A percentile compares a stretch with the other conserved stretches of the same genome.
These are phyloP conservation scores for Acholoe squamosa DNA, from an alignment of 2,888 invertebrate species.

Conservation along the genomic window DNA sequence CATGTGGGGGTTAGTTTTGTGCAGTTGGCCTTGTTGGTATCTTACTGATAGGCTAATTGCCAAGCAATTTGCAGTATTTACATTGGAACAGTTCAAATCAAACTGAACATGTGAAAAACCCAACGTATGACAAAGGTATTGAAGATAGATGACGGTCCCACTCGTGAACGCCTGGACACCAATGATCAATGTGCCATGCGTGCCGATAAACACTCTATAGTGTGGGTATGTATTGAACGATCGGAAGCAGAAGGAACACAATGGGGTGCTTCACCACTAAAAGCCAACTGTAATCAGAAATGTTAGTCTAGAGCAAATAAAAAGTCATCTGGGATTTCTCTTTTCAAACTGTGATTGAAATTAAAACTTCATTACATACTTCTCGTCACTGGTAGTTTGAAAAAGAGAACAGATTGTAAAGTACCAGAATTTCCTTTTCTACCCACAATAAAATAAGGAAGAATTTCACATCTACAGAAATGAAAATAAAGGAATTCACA, in stretches of 20 bases:
- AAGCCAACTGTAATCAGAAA: background rate
- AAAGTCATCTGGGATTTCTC: background rate
- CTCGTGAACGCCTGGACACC: slow-evolving; percentile 8
- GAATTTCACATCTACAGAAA: background rate
- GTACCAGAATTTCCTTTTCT: background rate
- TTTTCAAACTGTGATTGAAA: background rate
- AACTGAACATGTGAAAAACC: too few species aligned
- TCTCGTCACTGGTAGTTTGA: slow-evolving; percentile 55
- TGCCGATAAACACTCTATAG: background rate
- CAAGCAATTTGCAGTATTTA: too few species aligned
- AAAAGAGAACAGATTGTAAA: slow-evolving; percentile 44
- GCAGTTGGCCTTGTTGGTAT: too few species aligned
- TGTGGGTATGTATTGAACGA: background rate
- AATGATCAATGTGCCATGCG: slow-evolving; percentile 9
- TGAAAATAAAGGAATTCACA: background rate
- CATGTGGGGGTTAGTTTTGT: too few species aligned
- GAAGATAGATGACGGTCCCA: background rate
- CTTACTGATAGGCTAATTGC: too few species aligned
- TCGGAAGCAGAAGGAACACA: slow-evolving; percentile 6
- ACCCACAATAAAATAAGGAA: background rate
- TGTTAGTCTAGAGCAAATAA: background rate
- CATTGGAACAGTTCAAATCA: too few species aligned
- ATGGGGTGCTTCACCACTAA: background rate
- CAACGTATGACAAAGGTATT: too few species aligned
- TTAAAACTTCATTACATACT: slow-evolving; percentile 44